Percentiles rank a stretch among this genome's conserved stretches.
Conservation (phyloP, 2,113 vertebrate species). For the Gasterosteus nipponicus region DNA sequence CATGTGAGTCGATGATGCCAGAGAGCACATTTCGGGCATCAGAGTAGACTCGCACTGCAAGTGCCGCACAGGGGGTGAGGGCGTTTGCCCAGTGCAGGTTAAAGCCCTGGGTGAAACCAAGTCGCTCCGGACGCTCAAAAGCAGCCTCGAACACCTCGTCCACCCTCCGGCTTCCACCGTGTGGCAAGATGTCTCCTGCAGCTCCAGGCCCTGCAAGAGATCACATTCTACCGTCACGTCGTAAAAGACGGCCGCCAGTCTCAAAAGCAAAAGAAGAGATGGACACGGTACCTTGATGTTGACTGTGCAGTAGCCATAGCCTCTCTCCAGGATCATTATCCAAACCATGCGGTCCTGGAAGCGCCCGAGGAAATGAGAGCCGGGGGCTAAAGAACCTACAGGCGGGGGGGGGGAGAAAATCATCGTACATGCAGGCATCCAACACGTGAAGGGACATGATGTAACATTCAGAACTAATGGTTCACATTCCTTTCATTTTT, state of each 20-base stretch:
- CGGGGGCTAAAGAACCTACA: constrained; percentile 88
- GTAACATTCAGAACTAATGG: constrained; percentile 19
- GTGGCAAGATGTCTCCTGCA: constrained; percentile 98
- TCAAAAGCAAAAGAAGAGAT: constrained; percentile 3
- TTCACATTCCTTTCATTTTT: constrained; percentile 52
- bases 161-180: constrained; percentile 93
- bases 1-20: constrained; percentile 94
- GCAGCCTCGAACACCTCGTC: constrained; percentile 95
- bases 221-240: neutral
- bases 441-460: constrained; percentile 31
- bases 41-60: constrained; percentile 91
- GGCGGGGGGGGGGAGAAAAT: constrained; percentile 23
- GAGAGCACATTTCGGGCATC: constrained; percentile 92
- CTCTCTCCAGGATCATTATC: constrained; percentile 93
- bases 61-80: constrained; percentile 88
- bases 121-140: constrained; percentile 85
- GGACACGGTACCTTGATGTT: constrained; percentile 90
- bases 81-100: constrained; percentile 93
- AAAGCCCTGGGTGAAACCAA: constrained; percentile 80
- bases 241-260: neutral
- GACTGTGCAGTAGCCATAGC: constrained; percentile 94
- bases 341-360: constrained; percentile 96
- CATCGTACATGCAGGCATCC: constrained; percentile 18
- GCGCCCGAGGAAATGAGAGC: constrained; percentile 95
- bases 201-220: constrained; percentile 89